Conservation (phyloP, 2,888 invertebrate genomes). For the Bombyx huttoni region DNA sequence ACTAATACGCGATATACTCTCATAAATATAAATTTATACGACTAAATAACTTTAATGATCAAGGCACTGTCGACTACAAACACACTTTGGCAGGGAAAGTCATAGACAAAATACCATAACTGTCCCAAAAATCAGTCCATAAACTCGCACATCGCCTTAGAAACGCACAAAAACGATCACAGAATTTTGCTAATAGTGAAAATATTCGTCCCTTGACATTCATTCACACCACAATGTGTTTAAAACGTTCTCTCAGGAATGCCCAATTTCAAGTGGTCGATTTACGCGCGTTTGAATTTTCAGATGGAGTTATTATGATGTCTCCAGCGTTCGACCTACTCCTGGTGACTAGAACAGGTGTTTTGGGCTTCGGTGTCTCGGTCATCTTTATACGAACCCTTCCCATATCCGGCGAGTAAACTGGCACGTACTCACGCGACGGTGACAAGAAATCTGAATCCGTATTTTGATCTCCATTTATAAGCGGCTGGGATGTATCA, state of each 20-base stretch:
- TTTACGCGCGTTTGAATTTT: slow-evolving; percentile 40
- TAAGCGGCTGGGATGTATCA: slow-evolving; percentile 64
- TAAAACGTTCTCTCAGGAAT: slow-evolving; percentile 29
- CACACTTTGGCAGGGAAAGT: slow-evolving; percentile 72
- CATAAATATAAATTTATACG: slow-evolving; percentile 56
- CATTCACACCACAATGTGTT: slow-evolving; percentile 39
- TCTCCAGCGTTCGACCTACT: slow-evolving; percentile 83
- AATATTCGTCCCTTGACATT: slow-evolving; percentile 60
- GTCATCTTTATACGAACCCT: slow-evolving; percentile 84
- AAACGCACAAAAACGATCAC: slow-evolving; percentile 54
- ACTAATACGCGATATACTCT: slow-evolving; percentile 60
- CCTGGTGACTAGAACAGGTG: slow-evolving; percentile 85
- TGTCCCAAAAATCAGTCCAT: slow-evolving; percentile 35
- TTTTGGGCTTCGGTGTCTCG: slow-evolving; percentile 84
- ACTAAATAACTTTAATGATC: slow-evolving; percentile 52
- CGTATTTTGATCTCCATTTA: slow-evolving; percentile 53
- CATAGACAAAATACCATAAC: slow-evolving; percentile 41
- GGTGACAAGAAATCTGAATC: slow-evolving; percentile 57
- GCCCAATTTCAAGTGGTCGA: slow-evolving; percentile 57
- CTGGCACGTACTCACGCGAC: slow-evolving; percentile 62
- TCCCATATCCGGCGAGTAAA: slow-evolving; percentile 78
- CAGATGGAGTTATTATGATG: slow-evolving; percentile 78
- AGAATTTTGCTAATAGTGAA: slow-evolving; percentile 65
- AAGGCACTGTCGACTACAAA: slow-evolving; percentile 74
- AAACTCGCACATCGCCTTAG: slow-evolving; percentile 31